These are phyloP conservation scores for Atta texana DNA, from an alignment of 1,140 invertebrate genomes.

Conservation along the genomic window DNA sequence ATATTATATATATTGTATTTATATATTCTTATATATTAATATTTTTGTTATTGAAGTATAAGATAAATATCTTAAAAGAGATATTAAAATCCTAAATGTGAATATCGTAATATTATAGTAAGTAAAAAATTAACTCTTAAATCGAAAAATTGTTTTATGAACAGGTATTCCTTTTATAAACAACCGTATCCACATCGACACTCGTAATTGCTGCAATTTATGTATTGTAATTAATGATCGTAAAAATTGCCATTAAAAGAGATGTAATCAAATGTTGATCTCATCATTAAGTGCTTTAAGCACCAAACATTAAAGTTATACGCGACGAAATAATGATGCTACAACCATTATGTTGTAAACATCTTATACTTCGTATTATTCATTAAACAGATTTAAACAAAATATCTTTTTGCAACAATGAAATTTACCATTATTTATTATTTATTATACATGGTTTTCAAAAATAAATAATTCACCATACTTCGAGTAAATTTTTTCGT, in stretches of 20 bases:
- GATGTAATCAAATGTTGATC: slow-evolving; percentile 4
- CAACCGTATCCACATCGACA: not conserved
- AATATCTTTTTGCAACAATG: slow-evolving; percentile 9
- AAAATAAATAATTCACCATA: not conserved
- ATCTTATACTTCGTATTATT: not conserved
- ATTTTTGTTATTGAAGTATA: not conserved
- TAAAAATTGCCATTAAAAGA: not conserved
- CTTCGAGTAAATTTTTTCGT: not conserved
- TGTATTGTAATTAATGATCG: not conserved
- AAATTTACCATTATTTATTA: not conserved
- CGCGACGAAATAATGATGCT: not conserved
- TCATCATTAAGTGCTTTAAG: slow-evolving; percentile 9
- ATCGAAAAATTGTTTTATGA: not conserved
- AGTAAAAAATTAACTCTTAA: not conserved
- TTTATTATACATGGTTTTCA: not conserved
- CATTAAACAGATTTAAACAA: not conserved
- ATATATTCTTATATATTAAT: not conserved
- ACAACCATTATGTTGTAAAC: not conserved
- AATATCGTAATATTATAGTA: not conserved
- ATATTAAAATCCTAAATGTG: not conserved
- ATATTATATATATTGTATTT: not conserved
- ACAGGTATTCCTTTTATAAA: not conserved
- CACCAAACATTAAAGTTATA: slow-evolving; percentile 4
- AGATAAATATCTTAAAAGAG: not conserved
- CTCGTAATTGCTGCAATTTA: not conserved